phyloP scores from a whole-genome alignment of 2,797 vertebrate genomes.

The Coranthus polyacanthus region DNA sequence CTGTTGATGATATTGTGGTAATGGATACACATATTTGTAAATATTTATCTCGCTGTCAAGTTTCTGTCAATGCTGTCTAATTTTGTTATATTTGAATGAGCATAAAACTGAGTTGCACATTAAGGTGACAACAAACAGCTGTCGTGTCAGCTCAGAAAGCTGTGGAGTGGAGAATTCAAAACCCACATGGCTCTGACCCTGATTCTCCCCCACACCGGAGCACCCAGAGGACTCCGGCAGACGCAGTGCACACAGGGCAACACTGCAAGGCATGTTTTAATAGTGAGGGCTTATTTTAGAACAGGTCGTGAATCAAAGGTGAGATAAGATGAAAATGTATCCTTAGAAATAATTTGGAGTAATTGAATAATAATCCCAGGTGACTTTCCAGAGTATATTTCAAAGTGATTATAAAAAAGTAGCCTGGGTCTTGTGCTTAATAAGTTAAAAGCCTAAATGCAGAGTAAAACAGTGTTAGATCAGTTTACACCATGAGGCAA shows the following conservation, averaged over 20 bases:
- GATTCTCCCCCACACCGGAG: slow-evolving; percentile 51
- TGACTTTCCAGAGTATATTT: slow-evolving; percentile 41
- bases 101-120: slow-evolving; percentile 25
- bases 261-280: slow-evolving; percentile 53
- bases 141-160: slow-evolving; percentile 67
- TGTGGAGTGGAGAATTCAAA: slow-evolving; percentile 53
- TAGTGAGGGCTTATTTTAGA: slow-evolving; percentile 30
- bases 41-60: slow-evolving; percentile 18
- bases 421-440: slow-evolving; percentile 23
- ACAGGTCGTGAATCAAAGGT: slow-evolving; percentile 31
- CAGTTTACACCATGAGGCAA: slow-evolving; percentile 28
- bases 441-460: slow-evolving; percentile 38
- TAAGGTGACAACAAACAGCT: slow-evolving; percentile 72
- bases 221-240: slow-evolving; percentile 52
- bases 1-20: slow-evolving; percentile 13
- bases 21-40: slow-evolving; percentile 18
- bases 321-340: slow-evolving; percentile 24
- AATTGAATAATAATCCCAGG: slow-evolving; percentile 33
- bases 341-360: slow-evolving; percentile 29
- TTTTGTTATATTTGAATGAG: slow-evolving; percentile 2
- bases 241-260: slow-evolving; percentile 49
- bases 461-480: slow-evolving; percentile 17
- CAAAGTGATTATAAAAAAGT: slow-evolving; percentile 36
- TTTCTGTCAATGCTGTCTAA: slow-evolving; percentile 4
- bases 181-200: slow-evolving; percentile 61